Evolutionary conservation across 2,888 invertebrate species (phyloP).

Genomic region (Flabesymbios commensalis): DNA sequence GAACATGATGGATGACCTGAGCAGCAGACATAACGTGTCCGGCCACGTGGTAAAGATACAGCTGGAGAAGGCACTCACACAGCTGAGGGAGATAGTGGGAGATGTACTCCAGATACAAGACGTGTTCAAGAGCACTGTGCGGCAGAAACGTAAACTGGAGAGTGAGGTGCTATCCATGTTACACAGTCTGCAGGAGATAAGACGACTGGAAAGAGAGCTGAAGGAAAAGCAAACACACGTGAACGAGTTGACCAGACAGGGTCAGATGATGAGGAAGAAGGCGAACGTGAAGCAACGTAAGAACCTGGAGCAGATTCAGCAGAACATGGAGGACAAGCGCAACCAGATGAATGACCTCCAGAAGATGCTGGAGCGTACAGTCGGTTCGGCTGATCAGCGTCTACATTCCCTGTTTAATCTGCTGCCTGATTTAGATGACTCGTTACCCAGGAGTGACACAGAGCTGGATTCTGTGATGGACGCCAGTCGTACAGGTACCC

Average conservation of each 20-base stretch:
- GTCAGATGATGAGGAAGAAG: constrained; percentile 21
- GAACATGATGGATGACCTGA: constrained; percentile 4
- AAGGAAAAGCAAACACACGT: constrained; percentile 25
- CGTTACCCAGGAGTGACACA: constrained; percentile 3
- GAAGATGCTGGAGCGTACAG: neutral
- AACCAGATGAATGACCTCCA: constrained; percentile 11
- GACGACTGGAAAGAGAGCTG: constrained; percentile 23
- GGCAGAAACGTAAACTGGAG: constrained; percentile 16
- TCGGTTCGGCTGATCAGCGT: constrained; percentile 11
- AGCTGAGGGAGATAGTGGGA: neutral
- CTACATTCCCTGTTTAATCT: constrained; percentile 7
- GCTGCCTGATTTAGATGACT: constrained; percentile 16
- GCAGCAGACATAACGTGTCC: neutral
- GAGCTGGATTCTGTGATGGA: constrained; percentile 6
- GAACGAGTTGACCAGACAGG: constrained; percentile 13
- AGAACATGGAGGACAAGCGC: constrained; percentile 7
- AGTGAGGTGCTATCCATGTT: constrained; percentile 14
- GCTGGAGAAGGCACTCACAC: constrained; percentile 8
- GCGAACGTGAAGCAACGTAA: neutral
- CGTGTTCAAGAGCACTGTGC: constrained; percentile 1
- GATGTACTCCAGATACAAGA: constrained; percentile 8
- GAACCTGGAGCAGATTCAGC: constrained; percentile 14
- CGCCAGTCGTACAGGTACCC: neutral
- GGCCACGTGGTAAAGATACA: neutral
- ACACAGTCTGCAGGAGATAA: constrained; percentile 13